Base-by-base conservation (phyloP, 2,797 vertebrate genomes). In the Rhinichthys osculus region DNA sequence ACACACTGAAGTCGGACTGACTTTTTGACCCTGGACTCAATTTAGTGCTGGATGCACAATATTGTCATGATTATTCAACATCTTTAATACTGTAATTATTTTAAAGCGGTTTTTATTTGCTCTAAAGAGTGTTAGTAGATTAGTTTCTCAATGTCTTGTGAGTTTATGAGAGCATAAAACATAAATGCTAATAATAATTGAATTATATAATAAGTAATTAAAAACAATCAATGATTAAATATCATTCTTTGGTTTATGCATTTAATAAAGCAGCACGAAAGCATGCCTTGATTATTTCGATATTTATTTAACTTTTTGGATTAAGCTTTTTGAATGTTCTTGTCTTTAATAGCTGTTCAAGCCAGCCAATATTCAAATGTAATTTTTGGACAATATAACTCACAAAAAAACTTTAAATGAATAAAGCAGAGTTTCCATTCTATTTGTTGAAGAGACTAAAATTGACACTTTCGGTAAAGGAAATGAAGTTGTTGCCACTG, bases 1-100 rank as follows among this genome's bases (percentile, higher is more conserved):
- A 79, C 67, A 47, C 40, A 27, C 62, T 73, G 44, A 72, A 19
- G 40, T 74, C 70, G 81, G 30, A 38, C 59, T 83, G 82, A 38
- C 82, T 80, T 73, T 78, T 76, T 79, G 59, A 79, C 77, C 59
- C 76, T 73, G 77, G 33, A 74, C 38, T 73, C 54, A 80, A 1
- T 62, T 35, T 17, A 42, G 7, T 23, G 23, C 14, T 42, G 23
- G 21, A 62, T 16, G 13, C 76, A 59, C 76, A 42, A 5, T 17
- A 38, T 78, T 62, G 30, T 19, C 35, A 62, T 42, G 14, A 62
- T 78, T 42, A 62, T 78, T 59, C 23, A 19, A 57, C 21, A 69
- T 23, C 35, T 17, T n/a, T n/a, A 40, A 59, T 57, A 7, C 35
- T 72, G 38, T 44, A 8, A 78, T 4, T 6, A 66, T 38, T 30